phyloP scores from a whole-genome alignment of 2,888 invertebrate species.

The Machimus rusticus region DNA sequence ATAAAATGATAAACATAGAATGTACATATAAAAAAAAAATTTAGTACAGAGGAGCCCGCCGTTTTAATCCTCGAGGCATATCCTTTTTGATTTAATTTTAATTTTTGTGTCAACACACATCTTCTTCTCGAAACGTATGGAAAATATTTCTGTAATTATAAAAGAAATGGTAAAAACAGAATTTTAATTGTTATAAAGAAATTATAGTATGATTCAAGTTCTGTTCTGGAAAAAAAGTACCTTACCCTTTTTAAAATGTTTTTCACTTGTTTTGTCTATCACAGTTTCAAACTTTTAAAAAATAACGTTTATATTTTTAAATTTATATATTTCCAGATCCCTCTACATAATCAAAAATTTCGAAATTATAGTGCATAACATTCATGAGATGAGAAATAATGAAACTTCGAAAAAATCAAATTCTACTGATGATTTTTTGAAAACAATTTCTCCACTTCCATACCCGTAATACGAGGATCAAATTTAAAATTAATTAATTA shows the following conservation, averaged over 20 bases:
- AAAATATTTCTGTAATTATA: not conserved
- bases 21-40: not conserved
- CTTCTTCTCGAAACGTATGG: not conserved
- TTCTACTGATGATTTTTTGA: not conserved
- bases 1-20: not conserved
- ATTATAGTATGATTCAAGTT: too few species aligned
- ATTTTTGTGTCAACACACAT: not conserved
- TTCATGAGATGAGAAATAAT: not conserved
- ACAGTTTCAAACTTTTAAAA: too few species aligned
- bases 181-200: not conserved
- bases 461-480: not conserved
- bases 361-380: not conserved
- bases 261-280: too few species aligned
- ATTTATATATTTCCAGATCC: not conserved
- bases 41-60: not conserved
- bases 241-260: too few species aligned
- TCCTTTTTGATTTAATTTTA: not conserved
- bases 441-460: not conserved
- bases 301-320: not conserved
- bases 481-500: not conserved
- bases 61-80: not conserved
- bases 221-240: too few species aligned
- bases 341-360: not conserved
- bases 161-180: not conserved
- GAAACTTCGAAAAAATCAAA: not conserved